These are phyloP conservation scores for Lerema accius DNA, from an alignment of 1,140 invertebrate genomes.

Conservation along the genomic window DNA sequence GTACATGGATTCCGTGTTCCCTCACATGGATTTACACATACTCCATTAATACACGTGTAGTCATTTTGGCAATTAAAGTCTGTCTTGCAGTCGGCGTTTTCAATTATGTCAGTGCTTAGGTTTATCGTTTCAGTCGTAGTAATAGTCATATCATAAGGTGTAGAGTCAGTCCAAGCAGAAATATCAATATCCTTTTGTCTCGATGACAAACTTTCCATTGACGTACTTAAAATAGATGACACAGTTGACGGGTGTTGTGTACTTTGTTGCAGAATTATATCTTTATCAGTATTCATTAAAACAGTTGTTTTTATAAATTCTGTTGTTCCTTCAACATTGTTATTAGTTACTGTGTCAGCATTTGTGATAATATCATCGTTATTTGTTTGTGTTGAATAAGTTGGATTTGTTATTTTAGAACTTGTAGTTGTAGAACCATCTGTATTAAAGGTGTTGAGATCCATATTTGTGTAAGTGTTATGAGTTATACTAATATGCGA, in stretches of 20 bases:
- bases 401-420: slow-evolving; percentile 1
- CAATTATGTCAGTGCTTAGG: slow-evolving; percentile 59
- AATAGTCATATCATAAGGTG: slow-evolving; percentile 52
- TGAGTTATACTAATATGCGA: no score
- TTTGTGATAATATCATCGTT: background rate
- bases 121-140: slow-evolving; percentile 58
- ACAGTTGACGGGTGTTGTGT: slow-evolving; percentile 43
- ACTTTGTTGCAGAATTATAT: slow-evolving; percentile 4
- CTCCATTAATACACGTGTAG: slow-evolving; percentile 86
- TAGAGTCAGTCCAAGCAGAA: slow-evolving; percentile 74
- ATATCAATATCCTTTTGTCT: slow-evolving; percentile 74
- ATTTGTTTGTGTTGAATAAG: background rate
- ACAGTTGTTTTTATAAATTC: background rate
- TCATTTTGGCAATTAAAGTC: slow-evolving; percentile 87
- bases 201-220: slow-evolving; percentile 66
- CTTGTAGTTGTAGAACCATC: no score
- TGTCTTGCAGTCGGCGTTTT: slow-evolving; percentile 82
- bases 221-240: slow-evolving; percentile 53
- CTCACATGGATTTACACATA: slow-evolving; percentile 89
- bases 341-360: background rate
- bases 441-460: no score
- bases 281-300: slow-evolving; percentile 9
- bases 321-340: background rate
- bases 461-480: no score
- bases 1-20: slow-evolving; percentile 85